Percentiles rank a stretch among this genome's conserved stretches.
phyloP scores from a whole-genome alignment of 2,113 vertebrate genomes.

The Nothocercus nigrocapillus region DNA sequence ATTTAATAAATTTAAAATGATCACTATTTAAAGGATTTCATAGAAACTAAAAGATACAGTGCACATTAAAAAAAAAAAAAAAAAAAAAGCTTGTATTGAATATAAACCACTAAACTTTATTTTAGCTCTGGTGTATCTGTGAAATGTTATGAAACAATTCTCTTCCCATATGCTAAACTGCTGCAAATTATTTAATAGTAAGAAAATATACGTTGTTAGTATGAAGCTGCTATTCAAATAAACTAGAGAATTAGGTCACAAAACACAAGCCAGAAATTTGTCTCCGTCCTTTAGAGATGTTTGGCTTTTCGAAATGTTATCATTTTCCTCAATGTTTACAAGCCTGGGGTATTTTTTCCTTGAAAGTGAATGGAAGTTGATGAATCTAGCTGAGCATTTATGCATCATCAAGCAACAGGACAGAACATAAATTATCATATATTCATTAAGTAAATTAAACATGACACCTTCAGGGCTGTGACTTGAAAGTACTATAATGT shows the following conservation, averaged over 20 bases:
- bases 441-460: slow-evolving; percentile 75
- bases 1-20: background rate
- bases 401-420: slow-evolving; percentile 49
- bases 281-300: background rate
- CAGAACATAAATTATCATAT: slow-evolving; percentile 62
- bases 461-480: slow-evolving; percentile 27
- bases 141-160: background rate
- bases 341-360: slow-evolving; percentile 1
- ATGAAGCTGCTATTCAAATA: background rate
- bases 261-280: background rate
- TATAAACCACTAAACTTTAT: background rate
- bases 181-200: background rate
- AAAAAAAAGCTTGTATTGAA: background rate
- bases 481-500: slow-evolving; percentile 29
- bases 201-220: background rate
- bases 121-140: background rate
- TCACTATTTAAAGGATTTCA: background rate
- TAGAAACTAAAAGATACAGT: background rate
- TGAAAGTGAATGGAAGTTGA: slow-evolving; percentile 59
- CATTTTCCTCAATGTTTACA: background rate
- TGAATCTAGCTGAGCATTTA: slow-evolving; percentile 56
- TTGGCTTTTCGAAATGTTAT: background rate
- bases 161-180: background rate
- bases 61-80: background rate
- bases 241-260: background rate